Evolutionary conservation across 2,113 vertebrate genomes (phyloP).

Genomic region (Plestiodon gilberti): DNA sequence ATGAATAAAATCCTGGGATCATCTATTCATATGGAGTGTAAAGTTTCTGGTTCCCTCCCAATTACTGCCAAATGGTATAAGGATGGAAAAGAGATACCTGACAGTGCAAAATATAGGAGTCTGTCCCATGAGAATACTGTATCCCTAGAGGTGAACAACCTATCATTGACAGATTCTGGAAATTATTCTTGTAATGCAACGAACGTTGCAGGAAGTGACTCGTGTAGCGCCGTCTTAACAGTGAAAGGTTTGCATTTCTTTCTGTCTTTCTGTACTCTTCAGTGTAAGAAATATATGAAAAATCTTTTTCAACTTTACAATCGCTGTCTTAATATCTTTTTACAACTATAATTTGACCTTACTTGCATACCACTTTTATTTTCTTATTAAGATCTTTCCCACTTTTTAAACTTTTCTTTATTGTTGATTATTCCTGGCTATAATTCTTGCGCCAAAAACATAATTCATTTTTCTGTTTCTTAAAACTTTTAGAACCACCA

Average conservation of each 20-base stretch:
- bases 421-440: slow-evolving; percentile 7
- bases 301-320: slow-evolving; percentile 38
- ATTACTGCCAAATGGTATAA: slow-evolving; percentile 94
- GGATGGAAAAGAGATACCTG: slow-evolving; percentile 88
- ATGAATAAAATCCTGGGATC: slow-evolving; percentile 89
- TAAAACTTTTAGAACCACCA: slow-evolving; percentile 88
- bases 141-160: slow-evolving; percentile 86
- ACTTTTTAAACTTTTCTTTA: not conserved
- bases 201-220: slow-evolving; percentile 89
- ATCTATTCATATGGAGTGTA: slow-evolving; percentile 90
- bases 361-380: slow-evolving; percentile 25
- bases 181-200: slow-evolving; percentile 90
- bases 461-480: slow-evolving; percentile 71
- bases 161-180: slow-evolving; percentile 88
- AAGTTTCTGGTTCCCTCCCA: slow-evolving; percentile 94
- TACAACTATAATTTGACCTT: slow-evolving; percentile 19
- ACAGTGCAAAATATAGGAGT: slow-evolving; percentile 89
- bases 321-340: slow-evolving; percentile 48
- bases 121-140: slow-evolving; percentile 89
- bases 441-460: slow-evolving; percentile 31
- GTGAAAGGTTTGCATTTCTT: slow-evolving; percentile 92
- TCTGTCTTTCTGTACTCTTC: slow-evolving; percentile 46
- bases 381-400: slow-evolving; percentile 39
- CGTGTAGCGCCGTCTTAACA: slow-evolving; percentile 86
- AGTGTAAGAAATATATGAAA: slow-evolving; percentile 21